Percentiles rank a stretch among this genome's conserved stretches.
Evolutionary conservation across 2,888 invertebrate species (phyloP).

Genomic region (Micropterix aruncella): DNA sequence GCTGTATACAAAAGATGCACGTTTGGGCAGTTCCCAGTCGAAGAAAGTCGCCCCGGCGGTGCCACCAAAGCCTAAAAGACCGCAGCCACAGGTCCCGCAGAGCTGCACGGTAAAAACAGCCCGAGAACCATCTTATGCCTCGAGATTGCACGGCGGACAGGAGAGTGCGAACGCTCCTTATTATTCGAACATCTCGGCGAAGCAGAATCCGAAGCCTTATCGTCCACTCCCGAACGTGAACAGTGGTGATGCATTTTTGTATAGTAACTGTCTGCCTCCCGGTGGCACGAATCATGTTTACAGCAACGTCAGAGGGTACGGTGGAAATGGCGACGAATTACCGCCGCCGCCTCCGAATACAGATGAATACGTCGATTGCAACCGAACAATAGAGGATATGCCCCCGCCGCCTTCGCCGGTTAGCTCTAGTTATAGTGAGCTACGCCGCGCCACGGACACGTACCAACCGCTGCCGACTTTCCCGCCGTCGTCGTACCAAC

Average conservation of each 20-base stretch:
- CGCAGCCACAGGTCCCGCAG: conserved; percentile 54
- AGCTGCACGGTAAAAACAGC: conserved; percentile 57
- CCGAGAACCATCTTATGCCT: conserved; percentile 61
- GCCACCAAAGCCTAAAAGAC: conserved; percentile 63
- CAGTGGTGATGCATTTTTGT: conserved; percentile 32
- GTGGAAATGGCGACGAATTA: conserved; percentile 34
- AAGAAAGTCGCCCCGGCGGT: conserved; percentile 64
- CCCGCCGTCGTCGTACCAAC: conserved; percentile 59
- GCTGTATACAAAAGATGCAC: conserved; percentile 32
- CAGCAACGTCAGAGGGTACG: conserved; percentile 36
- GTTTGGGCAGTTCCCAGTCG: conserved; percentile 17
- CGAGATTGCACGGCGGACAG: conserved; percentile 37
- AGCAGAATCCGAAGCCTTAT: conserved; percentile 29
- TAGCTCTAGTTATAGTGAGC: conserved; percentile 80
- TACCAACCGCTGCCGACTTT: conserved; percentile 38
- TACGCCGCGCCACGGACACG: conserved; percentile 64
- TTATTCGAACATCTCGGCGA: conserved; percentile 36
- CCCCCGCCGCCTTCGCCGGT: conserved; percentile 81
- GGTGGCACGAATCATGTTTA: conserved; percentile 35
- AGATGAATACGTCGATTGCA: conserved; percentile 34
- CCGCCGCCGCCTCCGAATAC: conserved; percentile 43
- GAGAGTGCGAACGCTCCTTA: conserved; percentile 30
- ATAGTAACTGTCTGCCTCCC: conserved; percentile 33
- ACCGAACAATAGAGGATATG: conserved; percentile 44
- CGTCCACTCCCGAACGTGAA: conserved; percentile 23